Conservation (phyloP, 2,888 invertebrate genomes). For the Agrotis puta region DNA sequence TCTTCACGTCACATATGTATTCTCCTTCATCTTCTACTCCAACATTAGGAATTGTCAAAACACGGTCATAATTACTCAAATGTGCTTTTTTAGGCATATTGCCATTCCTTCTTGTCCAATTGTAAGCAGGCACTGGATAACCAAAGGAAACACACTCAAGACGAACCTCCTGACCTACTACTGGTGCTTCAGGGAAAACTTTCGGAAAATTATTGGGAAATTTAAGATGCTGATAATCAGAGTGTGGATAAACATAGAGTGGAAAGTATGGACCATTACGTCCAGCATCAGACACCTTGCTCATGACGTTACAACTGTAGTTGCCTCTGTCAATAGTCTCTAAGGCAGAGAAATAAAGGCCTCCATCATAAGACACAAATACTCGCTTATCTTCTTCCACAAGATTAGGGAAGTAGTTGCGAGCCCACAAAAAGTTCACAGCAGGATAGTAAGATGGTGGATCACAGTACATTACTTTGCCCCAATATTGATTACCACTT, state of each 20-base stretch:
- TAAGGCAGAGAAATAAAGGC: slow-evolving; percentile 98
- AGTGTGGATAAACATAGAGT: slow-evolving; percentile 95
- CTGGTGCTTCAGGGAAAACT: slow-evolving; percentile 97
- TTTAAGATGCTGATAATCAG: slow-evolving; percentile 97
- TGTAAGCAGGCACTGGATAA: slow-evolving; percentile 98
- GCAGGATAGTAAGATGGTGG: slow-evolving; percentile 97
- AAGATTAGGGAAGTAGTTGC: slow-evolving; percentile 97
- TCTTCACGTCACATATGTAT: slow-evolving; percentile 96
- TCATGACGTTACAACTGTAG: slow-evolving; percentile 98
- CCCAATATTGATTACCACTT: slow-evolving; percentile 97
- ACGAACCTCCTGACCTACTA: slow-evolving; percentile 96
- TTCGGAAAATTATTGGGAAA: slow-evolving; percentile 99
- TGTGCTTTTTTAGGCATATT: slow-evolving; percentile 94
- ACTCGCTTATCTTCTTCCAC: slow-evolving; percentile 98
- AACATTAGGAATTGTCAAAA: slow-evolving; percentile 96
- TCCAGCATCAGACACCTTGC: slow-evolving; percentile 96
- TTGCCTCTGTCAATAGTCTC: slow-evolving; percentile 97
- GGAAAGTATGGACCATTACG: slow-evolving; percentile 97
- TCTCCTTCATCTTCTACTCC: slow-evolving; percentile 98
- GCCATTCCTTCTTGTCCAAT: slow-evolving; percentile 96
- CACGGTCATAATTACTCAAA: slow-evolving; percentile 95
- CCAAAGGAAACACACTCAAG: slow-evolving; percentile 99
- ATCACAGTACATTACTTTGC: slow-evolving; percentile 97
- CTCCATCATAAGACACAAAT: slow-evolving; percentile 98
- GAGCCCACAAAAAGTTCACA: slow-evolving; percentile 97